These are phyloP conservation scores for Bombylius discolor DNA, from an alignment of 2,888 invertebrate genomes.

Conservation along the genomic window DNA sequence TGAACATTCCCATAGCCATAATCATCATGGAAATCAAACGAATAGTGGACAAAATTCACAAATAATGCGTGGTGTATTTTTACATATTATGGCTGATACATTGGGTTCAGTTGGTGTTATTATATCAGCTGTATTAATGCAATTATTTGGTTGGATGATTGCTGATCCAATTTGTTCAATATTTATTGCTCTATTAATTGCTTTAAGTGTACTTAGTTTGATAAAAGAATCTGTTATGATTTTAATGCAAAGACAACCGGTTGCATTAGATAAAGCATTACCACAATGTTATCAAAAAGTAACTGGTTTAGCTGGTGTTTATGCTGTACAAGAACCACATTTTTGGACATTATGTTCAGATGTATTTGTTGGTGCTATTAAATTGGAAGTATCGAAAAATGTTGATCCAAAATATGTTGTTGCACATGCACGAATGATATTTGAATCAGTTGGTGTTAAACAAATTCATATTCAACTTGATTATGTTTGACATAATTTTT, in stretches of 20 bases:
- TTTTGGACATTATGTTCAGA: constrained; percentile 98
- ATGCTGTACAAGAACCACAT: constrained; percentile 92
- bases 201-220: constrained; percentile 69
- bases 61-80: constrained; percentile 90
- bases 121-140: constrained; percentile 85
- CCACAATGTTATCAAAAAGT: constrained; percentile 83
- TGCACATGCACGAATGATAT: constrained; percentile 87
- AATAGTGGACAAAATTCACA: constrained; percentile 63
- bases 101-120: constrained; percentile 95
- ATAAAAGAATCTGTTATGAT: constrained; percentile 80
- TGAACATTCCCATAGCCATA: constrained; percentile 24
- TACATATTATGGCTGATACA: constrained; percentile 93
- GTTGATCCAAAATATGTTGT: constrained; percentile 88
- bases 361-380: constrained; percentile 81
- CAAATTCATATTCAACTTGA: constrained; percentile 90
- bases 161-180: constrained; percentile 97
- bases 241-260: constrained; percentile 89
- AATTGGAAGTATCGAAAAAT: constrained; percentile 85
- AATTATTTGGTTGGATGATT: constrained; percentile 95
- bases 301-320: constrained; percentile 82
- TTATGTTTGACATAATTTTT: constrained; percentile 43
- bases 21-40: constrained; percentile 34
- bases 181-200: constrained; percentile 85
- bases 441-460: constrained; percentile 80
- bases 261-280: constrained; percentile 63